These are phyloP conservation scores for Sebastiscus tertius DNA, from an alignment of 2,797 vertebrate species.

Conservation along the genomic window DNA sequence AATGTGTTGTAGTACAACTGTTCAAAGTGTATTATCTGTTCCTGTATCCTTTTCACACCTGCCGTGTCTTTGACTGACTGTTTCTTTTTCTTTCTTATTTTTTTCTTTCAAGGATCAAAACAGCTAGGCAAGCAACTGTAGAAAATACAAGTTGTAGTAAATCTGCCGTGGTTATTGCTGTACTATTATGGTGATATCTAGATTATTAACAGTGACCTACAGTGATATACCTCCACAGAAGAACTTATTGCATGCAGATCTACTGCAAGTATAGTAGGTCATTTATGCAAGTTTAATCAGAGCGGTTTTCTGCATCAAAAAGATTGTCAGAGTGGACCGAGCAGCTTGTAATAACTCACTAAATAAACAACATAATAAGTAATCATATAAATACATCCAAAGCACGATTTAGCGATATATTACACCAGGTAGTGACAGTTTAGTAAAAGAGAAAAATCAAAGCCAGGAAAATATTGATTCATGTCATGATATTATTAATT, in stretches of 20 bases:
- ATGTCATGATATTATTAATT: not conserved
- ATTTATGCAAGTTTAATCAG: not conserved
- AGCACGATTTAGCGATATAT: not conserved
- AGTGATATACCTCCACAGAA: not conserved
- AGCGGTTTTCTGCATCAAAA: not conserved
- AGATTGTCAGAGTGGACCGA: not conserved
- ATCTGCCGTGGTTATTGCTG: not conserved
- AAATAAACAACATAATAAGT: not conserved
- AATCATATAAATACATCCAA: not conserved
- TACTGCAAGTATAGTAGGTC: not conserved
- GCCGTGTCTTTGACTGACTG: not conserved
- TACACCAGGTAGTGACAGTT: too few species aligned
- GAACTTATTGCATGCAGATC: not conserved
- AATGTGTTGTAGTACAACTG: conserved; percentile 26
- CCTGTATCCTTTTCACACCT: conserved; percentile 26
- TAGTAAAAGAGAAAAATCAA: not conserved
- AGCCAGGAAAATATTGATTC: not conserved
- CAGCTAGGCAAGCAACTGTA: not conserved
- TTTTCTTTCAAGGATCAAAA: not conserved
- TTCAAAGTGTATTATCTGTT: conserved; percentile 5
- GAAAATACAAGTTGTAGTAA: not conserved
- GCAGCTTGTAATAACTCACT: not conserved
- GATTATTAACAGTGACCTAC: conserved; percentile 16
- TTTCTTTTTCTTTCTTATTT: not conserved
- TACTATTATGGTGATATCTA: not conserved